phyloP scores from a whole-genome alignment of 2,888 invertebrate species.

The Kryphioiulus occultus region DNA sequence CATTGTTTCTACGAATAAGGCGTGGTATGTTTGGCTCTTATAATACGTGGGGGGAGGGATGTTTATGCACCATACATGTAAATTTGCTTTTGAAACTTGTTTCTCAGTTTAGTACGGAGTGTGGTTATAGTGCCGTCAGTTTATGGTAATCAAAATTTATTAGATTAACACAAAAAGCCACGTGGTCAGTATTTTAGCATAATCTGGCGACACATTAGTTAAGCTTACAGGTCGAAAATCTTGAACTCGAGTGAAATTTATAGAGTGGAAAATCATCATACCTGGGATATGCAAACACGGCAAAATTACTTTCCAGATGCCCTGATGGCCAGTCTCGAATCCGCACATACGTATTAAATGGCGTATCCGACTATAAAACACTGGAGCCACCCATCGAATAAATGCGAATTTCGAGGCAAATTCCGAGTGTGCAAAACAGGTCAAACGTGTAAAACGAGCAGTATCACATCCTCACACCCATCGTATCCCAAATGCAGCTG shows the following conservation, averaged over 20 bases:
- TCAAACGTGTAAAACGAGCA: neutral
- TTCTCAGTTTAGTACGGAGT: no score
- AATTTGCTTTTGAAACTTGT: no score
- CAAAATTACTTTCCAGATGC: neutral
- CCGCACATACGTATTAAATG: neutral
- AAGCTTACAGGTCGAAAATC: neutral
- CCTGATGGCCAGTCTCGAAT: neutral
- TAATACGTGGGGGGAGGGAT: no score
- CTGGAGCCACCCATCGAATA: neutral
- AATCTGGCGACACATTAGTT: neutral
- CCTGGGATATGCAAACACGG: neutral
- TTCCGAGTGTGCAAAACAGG: neutral
- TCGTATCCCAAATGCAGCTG: neutral
- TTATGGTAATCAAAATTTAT: no score
- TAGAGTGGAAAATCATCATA: slow-evolving; percentile 1
- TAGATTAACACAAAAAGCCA: neutral
- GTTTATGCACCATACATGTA: no score
- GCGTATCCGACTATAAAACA: neutral
- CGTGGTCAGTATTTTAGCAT: neutral
- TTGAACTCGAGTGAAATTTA: neutral
- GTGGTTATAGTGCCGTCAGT: no score
- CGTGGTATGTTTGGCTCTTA: no score
- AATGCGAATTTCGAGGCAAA: neutral
- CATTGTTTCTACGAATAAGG: no score
- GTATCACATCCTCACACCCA: neutral